A percentile compares a stretch with the other conserved stretches of the same genome.
These are phyloP conservation scores for Corythucha ciliata DNA, from an alignment of 2,888 invertebrate species.

Conservation along the genomic window DNA sequence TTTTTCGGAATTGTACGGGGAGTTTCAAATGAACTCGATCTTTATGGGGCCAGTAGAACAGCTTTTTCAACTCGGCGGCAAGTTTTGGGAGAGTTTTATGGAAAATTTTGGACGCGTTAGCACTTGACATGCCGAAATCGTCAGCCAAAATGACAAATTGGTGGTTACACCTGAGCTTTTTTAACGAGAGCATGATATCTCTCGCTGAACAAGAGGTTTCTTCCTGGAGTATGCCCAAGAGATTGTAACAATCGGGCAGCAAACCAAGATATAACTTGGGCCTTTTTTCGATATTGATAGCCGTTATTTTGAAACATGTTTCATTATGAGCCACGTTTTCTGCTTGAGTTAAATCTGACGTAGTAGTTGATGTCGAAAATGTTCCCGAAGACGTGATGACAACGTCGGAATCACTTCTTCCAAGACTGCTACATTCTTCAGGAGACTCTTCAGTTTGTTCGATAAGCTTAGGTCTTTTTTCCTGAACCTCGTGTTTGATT, in stretches of 20 bases:
- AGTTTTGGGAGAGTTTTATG: background rate
- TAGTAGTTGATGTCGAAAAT: too few species aligned
- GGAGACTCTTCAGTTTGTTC: too few species aligned
- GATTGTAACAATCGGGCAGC: background rate
- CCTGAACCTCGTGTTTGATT: too few species aligned
- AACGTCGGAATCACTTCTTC: too few species aligned
- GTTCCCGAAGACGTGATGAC: too few species aligned
- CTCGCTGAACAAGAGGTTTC: background rate
- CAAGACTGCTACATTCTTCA: too few species aligned
- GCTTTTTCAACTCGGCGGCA: background rate
- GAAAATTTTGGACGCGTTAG: background rate
- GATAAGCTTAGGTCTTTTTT: too few species aligned
- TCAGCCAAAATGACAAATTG: slow-evolving; percentile 12
- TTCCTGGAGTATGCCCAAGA: background rate
- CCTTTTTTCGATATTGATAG: background rate
- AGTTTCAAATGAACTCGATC: slow-evolving; percentile 12
- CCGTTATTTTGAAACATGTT: too few species aligned
- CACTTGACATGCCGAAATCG: slow-evolving; percentile 11
- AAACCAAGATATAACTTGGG: background rate
- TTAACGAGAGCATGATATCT: slow-evolving; percentile 12
- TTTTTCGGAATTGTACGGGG: slow-evolving; percentile 19
- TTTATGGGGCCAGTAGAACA: background rate
- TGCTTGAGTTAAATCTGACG: too few species aligned
- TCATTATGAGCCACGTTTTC: too few species aligned
- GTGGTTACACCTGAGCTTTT: slow-evolving; percentile 17